Base-by-base conservation (phyloP, 2,113 vertebrate species). In the Castor canadensis region DNA sequence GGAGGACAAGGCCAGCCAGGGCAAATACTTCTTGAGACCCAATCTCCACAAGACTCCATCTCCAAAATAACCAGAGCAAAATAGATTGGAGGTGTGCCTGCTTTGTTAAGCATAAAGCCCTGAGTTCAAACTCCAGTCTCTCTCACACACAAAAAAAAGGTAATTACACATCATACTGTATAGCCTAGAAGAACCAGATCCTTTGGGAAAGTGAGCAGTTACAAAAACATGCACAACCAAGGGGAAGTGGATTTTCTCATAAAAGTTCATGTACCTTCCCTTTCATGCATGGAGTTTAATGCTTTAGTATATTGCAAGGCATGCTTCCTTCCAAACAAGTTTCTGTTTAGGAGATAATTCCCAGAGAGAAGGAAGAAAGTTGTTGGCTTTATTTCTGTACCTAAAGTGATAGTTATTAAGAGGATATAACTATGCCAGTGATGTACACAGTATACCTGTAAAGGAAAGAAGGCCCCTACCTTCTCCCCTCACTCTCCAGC, bases 371-470 rank as follows among this genome's bases (percentile, higher is more conserved):
- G 52, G 24, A 88, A 85, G 45, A 32, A 85, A 93, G 54, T 10
- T 94, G 49, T 45, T 96, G 52, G 72, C 71, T 89, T 72, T 47
- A 60, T 73, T 86, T 89, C 54, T 93, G 62, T 43, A 94, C 49
- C 60, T 56, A 43, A 72, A 86, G 40, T 81, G 35, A 43, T 8
- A 38, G 52, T 54, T 86, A 22, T 45, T 66, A 89, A 73, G 52
- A 87, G 62, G 76, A 86, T n/a, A n/a, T n/a, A n/a, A n/a, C n/a
- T 4, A 49, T 93, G 52, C 30, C 67, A 67, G 8, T 85, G 24
- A 47, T 83, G 9, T 49, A 93, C 6, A 54, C 1, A 64, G n/a
- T 64, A 73, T 43, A 13, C n/a, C 32, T 87, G 16, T 47, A 90
- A 84, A 62, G 60, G 35, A 96, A 95, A 85, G 52, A 62, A 93